Base-by-base conservation (phyloP, 2,113 vertebrate genomes). In the Serilophus lunatus region DNA sequence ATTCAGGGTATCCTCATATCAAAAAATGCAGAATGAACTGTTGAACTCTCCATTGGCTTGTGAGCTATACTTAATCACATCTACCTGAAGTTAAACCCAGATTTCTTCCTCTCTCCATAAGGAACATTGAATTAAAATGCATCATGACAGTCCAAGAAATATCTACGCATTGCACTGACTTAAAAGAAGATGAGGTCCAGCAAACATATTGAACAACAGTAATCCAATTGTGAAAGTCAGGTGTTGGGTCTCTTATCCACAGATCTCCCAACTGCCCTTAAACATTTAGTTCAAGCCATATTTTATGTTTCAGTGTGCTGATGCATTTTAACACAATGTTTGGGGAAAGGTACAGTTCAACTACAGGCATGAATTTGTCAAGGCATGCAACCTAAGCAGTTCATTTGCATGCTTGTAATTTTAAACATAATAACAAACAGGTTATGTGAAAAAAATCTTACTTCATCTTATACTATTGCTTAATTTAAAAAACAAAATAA, bases 111-210 rank as follows among this genome's bases (percentile, higher is more conserved):
- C 51, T 66, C 23, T 60, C 11, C 24, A 18, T 40, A 33, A 69
- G 18, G 33, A 68, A 49, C 25, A 64, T 0, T 13, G 19, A 33
- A 81, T 51, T 59, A 45, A 54, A 69, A 50, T 0, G 0, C 38
- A 20, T 14, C 20, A 17, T 24, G 13, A 36, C 53, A 64, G 19
- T 31, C 5, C 18, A 69, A 81, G n/a, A 72, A 50, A 42, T 42
- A 18, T 14, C 25, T 16, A 29, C 29, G 47, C 35, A 7, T 9
- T 40, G 51, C 33, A 66, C 36, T 49, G 56, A 70, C 20, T 38
- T 42, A 50, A 9, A 7, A 44, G 47, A 82, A 65, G 35, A 65
- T 38, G 45, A 23, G 17, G 6, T 56, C 35, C 23, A 75, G 42
- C 18, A 78, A 75, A 53, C 3, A 0, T 12, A 45, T 0, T 18